These are phyloP conservation scores for Eulemur mongoz DNA, from an alignment of 2,797 vertebrate species.

Conservation along the genomic window DNA sequence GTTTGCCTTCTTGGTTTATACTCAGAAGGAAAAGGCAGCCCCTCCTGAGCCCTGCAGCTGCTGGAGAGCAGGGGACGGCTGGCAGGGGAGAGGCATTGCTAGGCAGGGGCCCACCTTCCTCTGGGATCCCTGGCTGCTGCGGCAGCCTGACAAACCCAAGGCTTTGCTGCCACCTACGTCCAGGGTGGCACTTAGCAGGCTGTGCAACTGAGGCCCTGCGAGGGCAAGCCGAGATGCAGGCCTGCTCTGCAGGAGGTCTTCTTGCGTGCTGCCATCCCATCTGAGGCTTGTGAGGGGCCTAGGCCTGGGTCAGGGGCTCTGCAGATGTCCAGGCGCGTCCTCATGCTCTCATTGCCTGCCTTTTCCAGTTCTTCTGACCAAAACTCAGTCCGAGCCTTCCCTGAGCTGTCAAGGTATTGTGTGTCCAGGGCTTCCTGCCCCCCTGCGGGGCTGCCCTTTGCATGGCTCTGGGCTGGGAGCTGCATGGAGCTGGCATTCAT, in stretches of 20 bases:
- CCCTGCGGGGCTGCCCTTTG: not conserved
- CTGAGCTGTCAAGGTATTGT: slow-evolving; percentile 93
- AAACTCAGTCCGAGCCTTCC: slow-evolving; percentile 93
- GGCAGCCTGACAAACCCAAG: not conserved
- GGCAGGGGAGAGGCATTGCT: too few species aligned
- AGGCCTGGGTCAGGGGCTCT: not conserved
- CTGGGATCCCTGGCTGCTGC: rapidly evolving
- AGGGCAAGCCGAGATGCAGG: not conserved
- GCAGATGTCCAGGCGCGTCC: slow-evolving; percentile 50
- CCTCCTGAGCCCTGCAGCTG: not conserved
- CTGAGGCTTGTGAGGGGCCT: not conserved
- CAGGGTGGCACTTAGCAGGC: not conserved
- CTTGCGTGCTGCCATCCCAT: not conserved
- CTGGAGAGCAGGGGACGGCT: not conserved
- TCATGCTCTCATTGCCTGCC: slow-evolving; percentile 75
- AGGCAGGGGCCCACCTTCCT: not conserved
- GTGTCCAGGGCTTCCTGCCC: not conserved
- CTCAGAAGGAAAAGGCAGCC: rapidly evolving
- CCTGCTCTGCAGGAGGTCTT: not conserved
- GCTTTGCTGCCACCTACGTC: slow-evolving; percentile 80
- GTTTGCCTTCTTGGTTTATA: not conserved
- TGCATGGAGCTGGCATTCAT: not conserved
- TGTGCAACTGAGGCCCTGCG: rapidly evolving
- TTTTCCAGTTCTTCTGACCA: slow-evolving; percentile 94
- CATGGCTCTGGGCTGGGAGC: slow-evolving; percentile 51